Conservation (phyloP, 2,888 invertebrate genomes). For the Oeneis ivallda region DNA sequence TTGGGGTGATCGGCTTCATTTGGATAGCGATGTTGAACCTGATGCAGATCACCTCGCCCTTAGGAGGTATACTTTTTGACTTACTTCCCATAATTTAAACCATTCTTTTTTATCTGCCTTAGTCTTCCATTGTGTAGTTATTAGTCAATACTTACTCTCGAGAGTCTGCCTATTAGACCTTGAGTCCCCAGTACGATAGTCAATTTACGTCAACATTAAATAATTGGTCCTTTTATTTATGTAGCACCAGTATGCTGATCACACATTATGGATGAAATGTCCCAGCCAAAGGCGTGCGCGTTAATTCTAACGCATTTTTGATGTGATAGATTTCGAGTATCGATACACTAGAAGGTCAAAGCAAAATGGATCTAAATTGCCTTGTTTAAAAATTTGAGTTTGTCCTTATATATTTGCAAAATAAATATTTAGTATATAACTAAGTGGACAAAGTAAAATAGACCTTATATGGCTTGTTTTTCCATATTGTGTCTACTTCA, state of each 20-base stretch:
- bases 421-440: too few relatives aligned
- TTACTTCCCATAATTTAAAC: conserved; percentile 12
- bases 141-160: background rate
- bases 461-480: background rate
- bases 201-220: conserved; percentile 36
- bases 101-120: conserved; percentile 34
- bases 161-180: conserved; percentile 37
- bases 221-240: conserved; percentile 36
- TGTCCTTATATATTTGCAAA: too few relatives aligned
- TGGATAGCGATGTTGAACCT: conserved; percentile 84
- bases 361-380: too few relatives aligned
- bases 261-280: background rate
- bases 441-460: background rate
- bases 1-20: conserved; percentile 88
- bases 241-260: conserved; percentile 29
- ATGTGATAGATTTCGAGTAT: background rate
- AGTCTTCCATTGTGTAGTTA: background rate
- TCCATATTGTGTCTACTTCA: too few relatives aligned
- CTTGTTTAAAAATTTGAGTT: too few relatives aligned
- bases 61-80: conserved; percentile 81
- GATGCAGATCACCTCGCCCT: conserved; percentile 83
- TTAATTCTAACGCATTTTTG: too few relatives aligned
- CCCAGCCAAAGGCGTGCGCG: too few relatives aligned
- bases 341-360: background rate
- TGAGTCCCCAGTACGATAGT: conserved; percentile 39